Evolutionary conservation across 2,113 vertebrate genomes (phyloP), one percentile per base, ranked within the genome.

Genomic region (Mastomys natalensis): DNA sequence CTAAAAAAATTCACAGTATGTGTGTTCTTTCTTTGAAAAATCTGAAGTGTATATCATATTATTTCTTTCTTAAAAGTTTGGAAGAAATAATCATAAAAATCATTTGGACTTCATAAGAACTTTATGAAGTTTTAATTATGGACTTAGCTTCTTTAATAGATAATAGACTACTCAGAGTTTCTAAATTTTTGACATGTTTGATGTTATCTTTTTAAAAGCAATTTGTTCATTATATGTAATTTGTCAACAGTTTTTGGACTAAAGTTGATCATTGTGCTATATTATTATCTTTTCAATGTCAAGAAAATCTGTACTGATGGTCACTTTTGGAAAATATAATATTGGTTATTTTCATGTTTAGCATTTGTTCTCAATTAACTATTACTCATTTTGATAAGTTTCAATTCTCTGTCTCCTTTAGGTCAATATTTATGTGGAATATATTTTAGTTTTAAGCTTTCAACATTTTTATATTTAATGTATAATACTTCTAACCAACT

Each of bases 61-160:
- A 66, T 31, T 88, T 95, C 13, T 89, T 74, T 29, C 29, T 55
- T n/a, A 31, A 29, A 48, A 81, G 1, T 55, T 73, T 73, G 31
- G 43, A 73, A 55, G 11, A 80, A 40, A 26, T 91, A 5, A n/a
- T 86, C 4, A 48, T 13, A 53, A 15, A 85, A 86, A 7, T 12
- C 31, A 29, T 58, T 77, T 80, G 45, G 13, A 48, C 3, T 26
- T 45, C 4, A 6, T 62, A 73, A 86, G 2, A 66, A 64, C n/a
- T 89, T 70, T 64, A 77, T 86, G 64, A 53, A 16, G 3, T n/a
- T 73, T 96, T 92, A 92, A 43, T 92, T 92, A 80, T 53, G 80
- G 31, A 72, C 29, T 62, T n/a, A 89, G 78, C 48, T 72, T 84
- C 31, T 73, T 70, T 78, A 84, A 45, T 31, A 72, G 21, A 58